These are phyloP conservation scores for Melanogrammus aeglefinus DNA, from an alignment of 2,797 vertebrate species.

Conservation along the genomic window DNA sequence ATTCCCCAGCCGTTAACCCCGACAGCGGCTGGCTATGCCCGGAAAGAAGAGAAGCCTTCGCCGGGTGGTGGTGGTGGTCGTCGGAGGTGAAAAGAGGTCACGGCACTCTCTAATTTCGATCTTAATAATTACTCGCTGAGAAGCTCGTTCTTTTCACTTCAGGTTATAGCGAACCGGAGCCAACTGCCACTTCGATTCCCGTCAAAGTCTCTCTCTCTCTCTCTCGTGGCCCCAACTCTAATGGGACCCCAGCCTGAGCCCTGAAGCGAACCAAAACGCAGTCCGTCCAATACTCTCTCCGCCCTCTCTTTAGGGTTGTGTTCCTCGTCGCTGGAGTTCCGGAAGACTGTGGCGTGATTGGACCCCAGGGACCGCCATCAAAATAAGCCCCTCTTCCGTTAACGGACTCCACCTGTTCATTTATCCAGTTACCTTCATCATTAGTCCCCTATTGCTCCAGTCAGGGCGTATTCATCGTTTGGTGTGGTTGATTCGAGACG, in stretches of 20 bases:
- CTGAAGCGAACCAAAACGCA: background rate
- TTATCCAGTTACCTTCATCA: background rate
- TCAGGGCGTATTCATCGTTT: background rate
- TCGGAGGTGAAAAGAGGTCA: slow-evolving; percentile 43
- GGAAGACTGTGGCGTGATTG: background rate
- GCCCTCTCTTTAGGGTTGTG: background rate
- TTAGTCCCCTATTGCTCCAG: background rate
- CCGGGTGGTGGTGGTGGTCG: slow-evolving; percentile 28
- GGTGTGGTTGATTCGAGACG: too few relatives aligned
- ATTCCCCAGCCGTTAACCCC: slow-evolving; percentile 35
- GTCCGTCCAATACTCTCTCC: background rate
- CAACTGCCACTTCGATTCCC: slow-evolving; percentile 49
- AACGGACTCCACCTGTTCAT: background rate
- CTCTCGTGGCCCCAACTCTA: slow-evolving; percentile 30
- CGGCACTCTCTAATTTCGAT: slow-evolving; percentile 57
- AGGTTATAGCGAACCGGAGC: slow-evolving; percentile 54
- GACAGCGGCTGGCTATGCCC: slow-evolving; percentile 16
- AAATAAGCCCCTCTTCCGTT: too few relatives aligned
- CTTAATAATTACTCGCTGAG: slow-evolving; percentile 66
- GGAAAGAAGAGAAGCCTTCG: slow-evolving; percentile 28
- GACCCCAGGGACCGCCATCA: too few relatives aligned
- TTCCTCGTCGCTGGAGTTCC: background rate
- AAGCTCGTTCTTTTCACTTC: slow-evolving; percentile 53
- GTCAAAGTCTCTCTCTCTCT: slow-evolving; percentile 33
- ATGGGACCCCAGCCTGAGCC: slow-evolving; percentile 31